Percentiles rank a stretch among this genome's conserved stretches.
Conservation (phyloP, 2,797 vertebrate species). For the Hyperoplus lanceolatus region DNA sequence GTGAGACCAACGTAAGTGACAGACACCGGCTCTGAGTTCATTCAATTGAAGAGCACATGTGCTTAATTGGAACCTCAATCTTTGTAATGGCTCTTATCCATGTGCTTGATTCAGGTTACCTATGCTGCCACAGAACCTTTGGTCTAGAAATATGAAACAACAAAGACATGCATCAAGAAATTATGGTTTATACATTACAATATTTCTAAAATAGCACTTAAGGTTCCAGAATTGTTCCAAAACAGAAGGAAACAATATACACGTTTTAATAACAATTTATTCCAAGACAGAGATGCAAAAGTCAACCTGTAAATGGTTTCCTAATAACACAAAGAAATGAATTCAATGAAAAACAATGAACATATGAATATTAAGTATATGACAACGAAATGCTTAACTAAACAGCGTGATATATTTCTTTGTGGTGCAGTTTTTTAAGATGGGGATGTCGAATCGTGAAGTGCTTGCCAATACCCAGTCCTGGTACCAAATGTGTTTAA, state of each 20-base stretch:
- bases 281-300: neutral
- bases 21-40: neutral
- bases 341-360: too few relatives aligned
- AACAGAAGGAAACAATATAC: neutral
- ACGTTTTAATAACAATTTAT: neutral
- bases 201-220: neutral
- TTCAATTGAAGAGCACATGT: neutral
- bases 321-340: too few relatives aligned
- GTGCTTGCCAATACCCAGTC: too few relatives aligned
- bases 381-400: neutral
- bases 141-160: neutral
- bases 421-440: neutral
- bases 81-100: neutral
- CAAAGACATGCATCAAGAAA: too few relatives aligned
- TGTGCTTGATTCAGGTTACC: neutral
- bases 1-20: slow-evolving; percentile 90
- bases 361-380: too few relatives aligned
- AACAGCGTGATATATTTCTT: neutral
- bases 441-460: neutral
- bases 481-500: too few relatives aligned
- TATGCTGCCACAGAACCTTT: neutral
- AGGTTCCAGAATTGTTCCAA: neutral
- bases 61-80: neutral
- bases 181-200: neutral
- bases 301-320: neutral